These are phyloP conservation scores for Cryptomyrus ogoouensis DNA, from an alignment of 2,113 vertebrate species.

Conservation along the genomic window DNA sequence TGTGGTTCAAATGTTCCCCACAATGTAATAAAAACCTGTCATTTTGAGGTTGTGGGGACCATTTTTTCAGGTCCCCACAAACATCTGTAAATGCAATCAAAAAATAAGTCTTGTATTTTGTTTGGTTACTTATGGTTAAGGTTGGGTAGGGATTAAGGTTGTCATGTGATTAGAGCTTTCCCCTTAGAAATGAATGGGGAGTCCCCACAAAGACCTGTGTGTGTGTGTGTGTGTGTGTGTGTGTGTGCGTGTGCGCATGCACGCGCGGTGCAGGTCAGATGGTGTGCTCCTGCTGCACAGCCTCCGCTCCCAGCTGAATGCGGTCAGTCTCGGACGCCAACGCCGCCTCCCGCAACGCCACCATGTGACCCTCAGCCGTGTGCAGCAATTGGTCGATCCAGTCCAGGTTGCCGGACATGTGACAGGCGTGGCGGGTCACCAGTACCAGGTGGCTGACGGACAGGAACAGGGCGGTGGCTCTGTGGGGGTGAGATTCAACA, in stretches of 20 bases:
- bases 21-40: too few relatives aligned
- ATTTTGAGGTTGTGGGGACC: too few relatives aligned
- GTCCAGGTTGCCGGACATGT: slow-evolving; percentile 78
- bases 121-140: too few relatives aligned
- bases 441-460: slow-evolving; percentile 89
- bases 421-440: slow-evolving; percentile 88
- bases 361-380: slow-evolving; percentile 84
- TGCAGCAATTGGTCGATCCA: slow-evolving; percentile 88
- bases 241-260: background rate
- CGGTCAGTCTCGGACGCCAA: slow-evolving; percentile 77
- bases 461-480: slow-evolving; percentile 79
- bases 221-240: background rate
- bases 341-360: slow-evolving; percentile 80
- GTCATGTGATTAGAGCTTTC: too few relatives aligned
- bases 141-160: too few relatives aligned
- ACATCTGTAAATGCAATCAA: too few relatives aligned
- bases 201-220: background rate
- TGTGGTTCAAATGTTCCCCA: background rate
- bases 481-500: slow-evolving; percentile 41
- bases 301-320: slow-evolving; percentile 48
- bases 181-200: too few relatives aligned
- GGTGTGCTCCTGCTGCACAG: slow-evolving; percentile 72
- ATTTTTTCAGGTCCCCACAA: too few relatives aligned
- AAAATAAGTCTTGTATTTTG: too few relatives aligned
- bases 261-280: slow-evolving; percentile 31